A percentile compares a stretch with the other conserved stretches of the same genome.
Evolutionary conservation across 2,113 vertebrate genomes (phyloP).

Genomic region (Gavialis gangeticus): DNA sequence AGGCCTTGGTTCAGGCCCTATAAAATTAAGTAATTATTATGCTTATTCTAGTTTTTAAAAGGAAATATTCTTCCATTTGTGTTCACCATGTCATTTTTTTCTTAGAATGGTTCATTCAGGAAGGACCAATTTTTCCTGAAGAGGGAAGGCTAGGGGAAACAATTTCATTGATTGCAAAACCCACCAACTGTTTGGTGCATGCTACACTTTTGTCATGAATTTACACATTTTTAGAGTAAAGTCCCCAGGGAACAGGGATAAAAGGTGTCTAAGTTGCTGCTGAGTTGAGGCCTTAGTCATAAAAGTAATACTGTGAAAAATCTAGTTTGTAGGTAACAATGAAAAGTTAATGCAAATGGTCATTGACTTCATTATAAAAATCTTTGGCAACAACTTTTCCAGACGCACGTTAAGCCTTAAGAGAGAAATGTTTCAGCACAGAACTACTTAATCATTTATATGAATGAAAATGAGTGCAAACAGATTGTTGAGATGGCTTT

Average conservation of each 20-base stretch:
- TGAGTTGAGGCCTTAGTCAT: constrained; percentile 26
- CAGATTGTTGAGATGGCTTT: constrained; percentile 82
- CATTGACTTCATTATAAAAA: constrained; percentile 67
- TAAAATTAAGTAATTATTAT: not conserved
- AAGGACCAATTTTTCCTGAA: not conserved
- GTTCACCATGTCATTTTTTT: not conserved
- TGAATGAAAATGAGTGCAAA: constrained; percentile 83
- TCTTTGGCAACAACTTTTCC: constrained; percentile 72
- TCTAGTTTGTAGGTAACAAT: constrained; percentile 57
- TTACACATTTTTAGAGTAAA: not conserved
- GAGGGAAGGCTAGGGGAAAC: not conserved
- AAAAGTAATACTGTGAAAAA: constrained; percentile 67
- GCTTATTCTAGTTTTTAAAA: not conserved
- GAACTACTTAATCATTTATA: constrained; percentile 80
- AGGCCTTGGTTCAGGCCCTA: not conserved
- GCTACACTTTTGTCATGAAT: constrained; percentile 4
- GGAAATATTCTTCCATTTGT: not conserved
- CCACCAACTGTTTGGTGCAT: not conserved
- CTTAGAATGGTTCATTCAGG: not conserved
- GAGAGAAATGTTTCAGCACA: constrained; percentile 52
- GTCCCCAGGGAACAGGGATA: constrained; percentile 7
- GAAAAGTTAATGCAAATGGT: constrained; percentile 66
- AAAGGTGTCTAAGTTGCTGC: constrained; percentile 46
- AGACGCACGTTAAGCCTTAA: constrained; percentile 69
- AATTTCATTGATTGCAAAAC: constrained; percentile 22